These are phyloP conservation scores for Poecile montanus DNA, from an alignment of 2,797 vertebrate species.

Conservation along the genomic window DNA sequence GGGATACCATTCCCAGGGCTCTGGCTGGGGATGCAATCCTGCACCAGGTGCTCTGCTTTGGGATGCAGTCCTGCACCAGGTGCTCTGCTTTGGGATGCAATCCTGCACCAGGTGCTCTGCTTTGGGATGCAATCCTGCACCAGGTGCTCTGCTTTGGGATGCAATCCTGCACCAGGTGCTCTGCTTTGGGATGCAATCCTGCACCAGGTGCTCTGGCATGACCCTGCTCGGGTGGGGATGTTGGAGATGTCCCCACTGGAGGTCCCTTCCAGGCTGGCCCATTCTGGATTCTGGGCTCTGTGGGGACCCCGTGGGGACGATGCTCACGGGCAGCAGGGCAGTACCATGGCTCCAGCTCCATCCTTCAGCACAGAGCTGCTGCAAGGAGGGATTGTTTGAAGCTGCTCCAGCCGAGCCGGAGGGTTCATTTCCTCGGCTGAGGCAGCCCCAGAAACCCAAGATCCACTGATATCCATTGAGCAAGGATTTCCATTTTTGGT, in stretches of 20 bases:
- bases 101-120: too few relatives aligned
- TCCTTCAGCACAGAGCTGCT: not conserved
- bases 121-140: too few relatives aligned
- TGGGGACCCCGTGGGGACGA: not conserved
- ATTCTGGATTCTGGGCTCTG: rapidly evolving
- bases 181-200: rapidly evolving
- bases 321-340: rapidly evolving
- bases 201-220: not conserved
- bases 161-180: not conserved
- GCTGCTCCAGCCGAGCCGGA: not conserved
- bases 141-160: too few relatives aligned
- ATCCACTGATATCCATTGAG: conserved; percentile 40
- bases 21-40: too few relatives aligned
- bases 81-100: too few relatives aligned
- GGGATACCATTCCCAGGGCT: too few relatives aligned
- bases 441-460: conserved; percentile 32
- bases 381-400: not conserved
- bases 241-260: rapidly evolving
- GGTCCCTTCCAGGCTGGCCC: not conserved
- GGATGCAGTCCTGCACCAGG: too few relatives aligned
- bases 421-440: conserved; percentile 37
- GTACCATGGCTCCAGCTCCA: not conserved
- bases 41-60: too few relatives aligned
- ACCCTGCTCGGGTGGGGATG: not conserved
- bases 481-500: conserved; percentile 69